Conservation (phyloP, 2,888 invertebrate species). For the Alloscopus bannaensis region DNA sequence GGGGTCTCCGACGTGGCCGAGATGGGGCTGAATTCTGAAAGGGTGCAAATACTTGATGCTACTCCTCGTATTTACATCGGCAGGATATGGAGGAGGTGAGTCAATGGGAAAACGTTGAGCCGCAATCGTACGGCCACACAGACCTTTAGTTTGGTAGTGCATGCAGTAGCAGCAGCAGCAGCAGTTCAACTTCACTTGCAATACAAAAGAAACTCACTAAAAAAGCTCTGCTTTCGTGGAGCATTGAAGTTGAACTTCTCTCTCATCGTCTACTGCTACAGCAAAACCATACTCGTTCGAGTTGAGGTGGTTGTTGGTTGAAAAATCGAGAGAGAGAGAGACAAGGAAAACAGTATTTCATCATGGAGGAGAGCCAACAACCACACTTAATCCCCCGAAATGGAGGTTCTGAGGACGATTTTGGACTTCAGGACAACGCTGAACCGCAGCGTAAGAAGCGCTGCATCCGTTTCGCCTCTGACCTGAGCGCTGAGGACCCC, state of each 20-base stretch:
- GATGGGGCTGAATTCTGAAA: too few species aligned
- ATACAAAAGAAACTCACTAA: conserved; percentile 6
- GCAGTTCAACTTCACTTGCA: conserved; percentile 25
- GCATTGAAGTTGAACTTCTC: too few species aligned
- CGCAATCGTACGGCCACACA: conserved; percentile 14
- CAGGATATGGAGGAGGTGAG: not conserved
- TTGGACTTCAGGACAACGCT: conserved; percentile 17
- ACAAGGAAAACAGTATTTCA: conserved; percentile 7
- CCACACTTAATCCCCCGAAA: conserved; percentile 22
- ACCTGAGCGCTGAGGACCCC: conserved; percentile 70
- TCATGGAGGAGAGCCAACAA: conserved; percentile 36
- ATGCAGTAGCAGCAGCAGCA: conserved; percentile 38
- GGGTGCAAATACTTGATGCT: too few species aligned
- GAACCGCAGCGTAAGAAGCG: conserved; percentile 72
- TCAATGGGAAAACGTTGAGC: not conserved
- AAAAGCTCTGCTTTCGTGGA: not conserved
- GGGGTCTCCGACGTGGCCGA: too few species aligned
- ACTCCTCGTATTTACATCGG: too few species aligned
- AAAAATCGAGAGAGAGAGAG: too few species aligned
- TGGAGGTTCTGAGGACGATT: conserved; percentile 7
- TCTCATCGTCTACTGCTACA: too few species aligned
- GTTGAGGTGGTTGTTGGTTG: conserved; percentile 11
- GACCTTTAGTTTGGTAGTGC: conserved; percentile 38
- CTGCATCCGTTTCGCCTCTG: conserved; percentile 70
- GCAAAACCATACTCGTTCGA: too few species aligned